A percentile compares a stretch with the other conserved stretches of the same genome.
These are phyloP conservation scores for Microcebus lehilahytsara DNA, from an alignment of 2,113 vertebrate species.

Conservation along the genomic window DNA sequence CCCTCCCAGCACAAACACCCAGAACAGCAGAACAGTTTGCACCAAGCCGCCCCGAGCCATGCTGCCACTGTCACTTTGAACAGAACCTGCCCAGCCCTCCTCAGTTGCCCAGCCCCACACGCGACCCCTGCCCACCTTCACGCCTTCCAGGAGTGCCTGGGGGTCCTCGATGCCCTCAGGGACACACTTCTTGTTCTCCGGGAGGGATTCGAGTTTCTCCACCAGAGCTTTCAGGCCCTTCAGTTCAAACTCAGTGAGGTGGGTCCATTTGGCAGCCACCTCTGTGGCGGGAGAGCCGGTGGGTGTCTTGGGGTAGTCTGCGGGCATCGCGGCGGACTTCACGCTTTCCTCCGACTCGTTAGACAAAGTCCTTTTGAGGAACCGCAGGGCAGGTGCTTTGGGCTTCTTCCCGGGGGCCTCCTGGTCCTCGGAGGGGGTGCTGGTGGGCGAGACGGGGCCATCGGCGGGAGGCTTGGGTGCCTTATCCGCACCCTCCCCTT, in stretches of 20 bases:
- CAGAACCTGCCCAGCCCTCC: not conserved
- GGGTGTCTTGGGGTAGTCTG: conserved; percentile 91
- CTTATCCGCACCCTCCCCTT: conserved; percentile 73
- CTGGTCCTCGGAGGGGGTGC: conserved; percentile 83
- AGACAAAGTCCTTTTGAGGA: conserved; percentile 89
- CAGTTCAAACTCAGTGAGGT: conserved; percentile 96
- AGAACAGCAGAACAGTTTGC: not conserved
- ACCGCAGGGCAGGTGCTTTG: conserved; percentile 81
- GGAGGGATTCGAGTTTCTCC: conserved; percentile 96
- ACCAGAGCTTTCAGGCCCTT: conserved; percentile 94
- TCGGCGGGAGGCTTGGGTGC: conserved; percentile 79
- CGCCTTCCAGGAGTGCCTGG: conserved; percentile 92
- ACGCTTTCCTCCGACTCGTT: conserved; percentile 91
- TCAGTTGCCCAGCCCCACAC: not conserved
- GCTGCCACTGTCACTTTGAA: not conserved
- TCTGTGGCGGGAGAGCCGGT: conserved; percentile 90
- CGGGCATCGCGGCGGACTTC: conserved; percentile 82
- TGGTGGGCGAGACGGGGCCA: conserved; percentile 84
- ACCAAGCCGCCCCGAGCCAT: not conserved
- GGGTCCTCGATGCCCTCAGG: conserved; percentile 94
- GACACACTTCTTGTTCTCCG: conserved; percentile 95
- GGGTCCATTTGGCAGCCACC: conserved; percentile 89
- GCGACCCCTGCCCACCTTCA: conserved; percentile 88
- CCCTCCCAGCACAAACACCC: rapidly evolving
- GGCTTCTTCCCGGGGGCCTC: conserved; percentile 82